Evolutionary conservation across 2,113 vertebrate species (phyloP).

Genomic region (western clawed frog (Xenopus tropicalis)): DNA sequence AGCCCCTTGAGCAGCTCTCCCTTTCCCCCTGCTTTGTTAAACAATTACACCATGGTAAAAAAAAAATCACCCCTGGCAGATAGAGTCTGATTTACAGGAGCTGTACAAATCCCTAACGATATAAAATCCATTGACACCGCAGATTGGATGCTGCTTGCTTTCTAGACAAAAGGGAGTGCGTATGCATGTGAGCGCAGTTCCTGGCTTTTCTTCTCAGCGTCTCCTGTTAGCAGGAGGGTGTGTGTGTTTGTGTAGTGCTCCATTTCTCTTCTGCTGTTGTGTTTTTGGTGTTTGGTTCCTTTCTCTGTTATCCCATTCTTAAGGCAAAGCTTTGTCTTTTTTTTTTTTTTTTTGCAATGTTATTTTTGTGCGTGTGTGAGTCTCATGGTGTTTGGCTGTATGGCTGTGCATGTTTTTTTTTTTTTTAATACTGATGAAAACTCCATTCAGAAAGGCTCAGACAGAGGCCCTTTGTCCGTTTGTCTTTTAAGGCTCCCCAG

Average conservation of each 20-base stretch:
- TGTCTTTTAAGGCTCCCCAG: slow-evolving; percentile 51
- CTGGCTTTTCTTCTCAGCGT: slow-evolving; percentile 1
- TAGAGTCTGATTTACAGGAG: slow-evolving; percentile 12
- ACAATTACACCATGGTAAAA: slow-evolving; percentile 1
- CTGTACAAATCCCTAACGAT: slow-evolving; percentile 19
- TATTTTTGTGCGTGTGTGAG: slow-evolving; percentile 9
- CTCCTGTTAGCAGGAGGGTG: slow-evolving; percentile 19
- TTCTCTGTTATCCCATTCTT: neutral
- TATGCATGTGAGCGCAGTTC: slow-evolving; percentile 15
- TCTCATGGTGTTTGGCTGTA: neutral
- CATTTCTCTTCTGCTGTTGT: slow-evolving; percentile 11
- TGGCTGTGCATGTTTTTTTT: slow-evolving; percentile 33
- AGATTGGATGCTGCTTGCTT: slow-evolving; percentile 20
- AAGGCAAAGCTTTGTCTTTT: neutral
- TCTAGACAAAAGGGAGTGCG: slow-evolving; percentile 29
- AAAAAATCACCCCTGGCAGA: slow-evolving; percentile 13
- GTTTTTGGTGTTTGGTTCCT: neutral
- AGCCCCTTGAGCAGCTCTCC: slow-evolving; percentile 20
- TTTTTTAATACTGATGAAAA: slow-evolving; percentile 42
- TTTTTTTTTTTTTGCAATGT: slow-evolving; percentile 2
- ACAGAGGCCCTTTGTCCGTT: slow-evolving; percentile 53
- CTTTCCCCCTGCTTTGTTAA: slow-evolving; percentile 4
- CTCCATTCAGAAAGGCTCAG: slow-evolving; percentile 20
- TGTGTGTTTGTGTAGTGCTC: slow-evolving; percentile 31
- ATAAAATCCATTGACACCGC: slow-evolving; percentile 30